Evolutionary conservation across 2,113 vertebrate genomes (phyloP).

Genomic region (Canis aureus): DNA sequence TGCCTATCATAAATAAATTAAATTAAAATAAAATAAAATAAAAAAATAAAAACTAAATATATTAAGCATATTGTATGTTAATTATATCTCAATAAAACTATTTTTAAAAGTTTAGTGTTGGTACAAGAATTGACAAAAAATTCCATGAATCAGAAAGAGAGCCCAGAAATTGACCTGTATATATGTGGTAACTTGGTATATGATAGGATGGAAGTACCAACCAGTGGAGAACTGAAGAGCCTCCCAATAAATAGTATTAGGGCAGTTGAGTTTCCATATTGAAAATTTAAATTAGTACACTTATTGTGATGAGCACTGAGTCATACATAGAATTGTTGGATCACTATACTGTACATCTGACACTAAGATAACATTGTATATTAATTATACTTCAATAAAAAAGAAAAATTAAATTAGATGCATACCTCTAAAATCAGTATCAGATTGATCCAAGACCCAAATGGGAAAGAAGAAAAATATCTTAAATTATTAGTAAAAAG

Average conservation of each 20-base stretch:
- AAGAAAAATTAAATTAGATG: background rate
- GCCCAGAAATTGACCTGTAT: background rate
- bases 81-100: background rate
- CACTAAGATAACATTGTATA: background rate
- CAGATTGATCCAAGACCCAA: background rate
- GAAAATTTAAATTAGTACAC: background rate
- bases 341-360: background rate
- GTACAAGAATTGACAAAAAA: background rate
- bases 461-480: background rate
- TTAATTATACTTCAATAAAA: background rate
- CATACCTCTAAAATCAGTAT: background rate
- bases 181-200: background rate
- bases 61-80: background rate
- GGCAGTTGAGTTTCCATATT: background rate
- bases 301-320: background rate
- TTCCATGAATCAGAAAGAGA: background rate
- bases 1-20: too few relatives aligned
- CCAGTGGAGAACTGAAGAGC: background rate
- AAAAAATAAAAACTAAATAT: background rate
- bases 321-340: background rate
- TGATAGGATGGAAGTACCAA: background rate
- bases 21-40: too few relatives aligned
- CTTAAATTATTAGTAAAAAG: background rate
- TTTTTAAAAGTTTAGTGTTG: background rate
- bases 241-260: background rate